Base-by-base conservation (phyloP, 2,113 vertebrate species). In the Chamaea fasciata region DNA sequence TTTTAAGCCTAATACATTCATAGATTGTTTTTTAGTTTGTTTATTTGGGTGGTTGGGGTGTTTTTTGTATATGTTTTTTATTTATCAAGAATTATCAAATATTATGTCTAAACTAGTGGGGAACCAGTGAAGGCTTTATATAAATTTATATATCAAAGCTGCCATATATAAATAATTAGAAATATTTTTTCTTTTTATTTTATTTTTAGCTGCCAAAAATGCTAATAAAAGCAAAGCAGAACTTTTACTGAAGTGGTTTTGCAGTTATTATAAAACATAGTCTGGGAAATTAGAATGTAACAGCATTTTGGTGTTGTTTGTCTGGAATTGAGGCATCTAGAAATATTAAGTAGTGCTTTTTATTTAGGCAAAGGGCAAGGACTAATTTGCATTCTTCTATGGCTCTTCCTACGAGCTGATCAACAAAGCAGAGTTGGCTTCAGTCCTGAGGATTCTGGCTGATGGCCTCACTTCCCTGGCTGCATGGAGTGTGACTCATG, bases 301-400 rank as follows among this genome's bases (percentile, higher is more conserved):
- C 33, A 87, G 33, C 6, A 46, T 78, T 92, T 92, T 64, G 60
- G 11, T 33, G 33, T n/a, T 74, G 7, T 93, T 82, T 92, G 49
- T 81, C 63, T 94, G 76, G 49, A 94, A 87, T 24, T 83, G 81
- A 92, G 74, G 53, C 46, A 83, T 89, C 81, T 67, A 92, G 78
- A 96, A 95, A 85, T 33, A 73, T 91, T 89, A 92, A 95, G 71
- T 42, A 88, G 55, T 22, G 67, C 35, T 90, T 92, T 92, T 92
- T 50, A 3, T 80, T 95, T 92, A 55, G 74, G 88, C 39, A 91
- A 92, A 93, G 75, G 64, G 64, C 67, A 91, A 91, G 28, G 53
- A 70, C 87, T 95, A 80, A 95, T 96, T 96, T 95, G 39, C 78
- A 96, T 94, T 94, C 89, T 90, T 94, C 85, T 75, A 39, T 46